Evolutionary conservation across 1,140 invertebrate species (phyloP), one percentile per base, ranked within the genome.

Genomic region (Contarinia nasturtii): DNA sequence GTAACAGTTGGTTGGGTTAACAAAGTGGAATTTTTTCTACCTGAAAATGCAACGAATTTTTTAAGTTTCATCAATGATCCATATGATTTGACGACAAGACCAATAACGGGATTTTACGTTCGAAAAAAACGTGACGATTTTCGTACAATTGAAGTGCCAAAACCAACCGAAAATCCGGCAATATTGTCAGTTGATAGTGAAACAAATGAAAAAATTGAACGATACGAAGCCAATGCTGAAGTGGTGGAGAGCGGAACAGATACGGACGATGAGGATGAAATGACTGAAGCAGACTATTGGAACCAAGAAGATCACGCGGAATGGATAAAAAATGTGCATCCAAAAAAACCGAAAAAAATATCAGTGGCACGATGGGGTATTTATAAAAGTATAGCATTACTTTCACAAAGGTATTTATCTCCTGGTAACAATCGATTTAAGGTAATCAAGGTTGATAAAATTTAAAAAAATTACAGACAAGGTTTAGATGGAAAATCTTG

Each of bases 401-500:
- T 63, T 48, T 58, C 57, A 2, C 50, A 54, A 33, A 55, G 47
- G 53, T 54, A 48, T 33, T 8, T 44, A 11, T 44, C 10, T 10
- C 11, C 7, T 20, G 7, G 8, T 5, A 20, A 8, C 19, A 10
- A 10, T 10, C 8, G 10, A 20, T 19, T 8, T 20, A 20, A 20
- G 3, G 5, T 44, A 8, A 20, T 20, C 7, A 7, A 19, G 3
- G 17, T 41, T 41, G 10, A 10, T 27, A 11, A 7, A n/a, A n/a
- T n/a, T n/a, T n/a, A n/a, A n/a, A n/a, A n/a, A n/a, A n/a, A n/a
- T 51, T 52, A n/a, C 53, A 71, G 70, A 36, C 67, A 76, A 57
- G 77, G 77, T 7, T 70, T 73, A 49, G 66, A 72, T 51, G 81
- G 80, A 10, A 71, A 75, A 51, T 68, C 71, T 49, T 85, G 82